Conservation (phyloP, 64 coral and sea anemone genomes). For the Catalaphyllia jardinei region DNA sequence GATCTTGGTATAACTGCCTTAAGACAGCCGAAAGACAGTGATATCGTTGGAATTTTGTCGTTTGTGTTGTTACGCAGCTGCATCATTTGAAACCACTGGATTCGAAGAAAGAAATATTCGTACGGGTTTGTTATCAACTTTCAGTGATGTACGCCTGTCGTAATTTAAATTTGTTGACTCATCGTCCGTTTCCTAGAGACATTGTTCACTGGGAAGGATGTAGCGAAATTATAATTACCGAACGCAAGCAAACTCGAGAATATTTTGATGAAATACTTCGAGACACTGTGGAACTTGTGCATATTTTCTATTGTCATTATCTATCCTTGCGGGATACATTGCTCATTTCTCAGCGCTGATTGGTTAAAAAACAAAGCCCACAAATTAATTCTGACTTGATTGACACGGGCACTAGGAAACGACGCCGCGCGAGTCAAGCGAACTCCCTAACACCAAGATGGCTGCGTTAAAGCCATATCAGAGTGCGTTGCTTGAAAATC, state of each 20-base stretch:
- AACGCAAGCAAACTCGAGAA: background rate
- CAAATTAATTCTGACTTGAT: slow-evolving; percentile 64
- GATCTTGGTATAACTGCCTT: background rate
- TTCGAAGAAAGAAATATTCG: background rate
- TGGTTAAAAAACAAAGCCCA: slow-evolving; percentile 42
- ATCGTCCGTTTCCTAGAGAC: slow-evolving; percentile 26
- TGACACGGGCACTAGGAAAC: slow-evolving; percentile 71
- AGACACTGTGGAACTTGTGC: background rate
- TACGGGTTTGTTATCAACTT: background rate
- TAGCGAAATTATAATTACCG: slow-evolving; percentile 18
- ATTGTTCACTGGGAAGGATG: slow-evolving; percentile 15
- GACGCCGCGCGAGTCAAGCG: slow-evolving; percentile 66
- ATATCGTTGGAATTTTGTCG: slow-evolving; percentile 3
- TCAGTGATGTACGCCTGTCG: background rate
- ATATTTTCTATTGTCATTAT: slow-evolving; percentile 27
- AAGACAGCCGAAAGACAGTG: background rate
- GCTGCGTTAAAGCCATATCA: slow-evolving; percentile 77
- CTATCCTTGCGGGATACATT: slow-evolving; percentile 3
- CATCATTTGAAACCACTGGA: background rate
- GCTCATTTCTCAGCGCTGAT: slow-evolving; percentile 63
- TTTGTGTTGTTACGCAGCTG: background rate
- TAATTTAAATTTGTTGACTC: slow-evolving; percentile 1
- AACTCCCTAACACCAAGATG: slow-evolving; percentile 55
- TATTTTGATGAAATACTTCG: slow-evolving; percentile 22
- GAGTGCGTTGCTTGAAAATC: slow-evolving; percentile 80